These are phyloP conservation scores for Colletes latitarsis DNA, from an alignment of 1,140 invertebrate genomes.

Conservation along the genomic window DNA sequence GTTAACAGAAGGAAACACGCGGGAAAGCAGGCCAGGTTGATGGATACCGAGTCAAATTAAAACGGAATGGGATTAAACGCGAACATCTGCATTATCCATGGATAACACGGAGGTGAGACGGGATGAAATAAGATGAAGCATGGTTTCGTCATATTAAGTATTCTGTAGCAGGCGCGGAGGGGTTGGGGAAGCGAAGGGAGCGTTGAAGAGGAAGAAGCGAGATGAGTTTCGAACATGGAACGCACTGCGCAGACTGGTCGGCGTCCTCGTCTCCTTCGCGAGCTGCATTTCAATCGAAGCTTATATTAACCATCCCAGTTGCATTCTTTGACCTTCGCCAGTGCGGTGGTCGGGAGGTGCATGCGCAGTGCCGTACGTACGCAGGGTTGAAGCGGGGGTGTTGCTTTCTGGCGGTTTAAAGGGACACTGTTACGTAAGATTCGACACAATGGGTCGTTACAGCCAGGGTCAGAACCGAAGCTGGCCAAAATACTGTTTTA, in stretches of 20 bases:
- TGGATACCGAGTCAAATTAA: conserved; percentile 4
- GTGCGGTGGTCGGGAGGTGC: conserved; percentile 42
- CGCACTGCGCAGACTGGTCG: conserved; percentile 70
- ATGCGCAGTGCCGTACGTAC: conserved; percentile 45
- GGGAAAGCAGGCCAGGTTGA: background rate
- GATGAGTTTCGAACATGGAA: conserved; percentile 30
- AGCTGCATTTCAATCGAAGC: conserved; percentile 65
- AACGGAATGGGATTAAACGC: conserved; percentile 20
- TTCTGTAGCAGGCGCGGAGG: conserved; percentile 18
- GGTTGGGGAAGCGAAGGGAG: background rate
- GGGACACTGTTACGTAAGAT: conserved; percentile 13
- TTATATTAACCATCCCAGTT: conserved; percentile 59
- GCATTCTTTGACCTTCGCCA: conserved; percentile 65
- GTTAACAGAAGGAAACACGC: no score
- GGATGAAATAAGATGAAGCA: conserved; percentile 9
- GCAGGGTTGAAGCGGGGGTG: background rate
- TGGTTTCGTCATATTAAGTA: conserved; percentile 24
- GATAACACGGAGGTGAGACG: background rate
- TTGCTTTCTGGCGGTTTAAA: conserved; percentile 6
- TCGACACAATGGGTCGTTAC: background rate
- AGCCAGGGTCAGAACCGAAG: background rate
- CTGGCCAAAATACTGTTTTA: no score
- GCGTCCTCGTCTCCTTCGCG: conserved; percentile 66
- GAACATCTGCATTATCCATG: conserved; percentile 28
- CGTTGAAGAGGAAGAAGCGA: conserved; percentile 34